Evolutionary conservation across 2,888 invertebrate genomes (phyloP), one percentile per base, ranked within the genome.

Genomic region (Alcis repandata): DNA sequence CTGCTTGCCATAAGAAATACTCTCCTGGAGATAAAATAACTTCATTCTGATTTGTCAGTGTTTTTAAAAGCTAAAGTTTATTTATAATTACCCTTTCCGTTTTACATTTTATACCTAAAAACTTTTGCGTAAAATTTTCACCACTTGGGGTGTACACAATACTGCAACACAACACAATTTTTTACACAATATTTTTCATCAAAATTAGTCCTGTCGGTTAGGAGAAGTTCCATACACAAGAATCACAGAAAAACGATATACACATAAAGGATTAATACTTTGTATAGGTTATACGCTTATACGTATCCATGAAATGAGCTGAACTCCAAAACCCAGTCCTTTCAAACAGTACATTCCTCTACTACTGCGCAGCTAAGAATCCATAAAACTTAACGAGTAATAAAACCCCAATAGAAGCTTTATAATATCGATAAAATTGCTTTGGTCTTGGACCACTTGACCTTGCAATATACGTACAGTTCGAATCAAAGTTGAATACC

Each of bases 21-120:
- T 71, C n/a, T n/a, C n/a, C n/a, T 63, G 45, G 33, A 60, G 67
- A 69, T 74, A 71, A 75, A 73, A 79, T 75, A 79, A 74, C 71
- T 76, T 76, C 72, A 75, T 73, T 74, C 45, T 45, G 33, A 52
- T 57, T 43, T 64, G 63, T 66, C 67, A 71, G 66, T 73, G 27
- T 71, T 72, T 68, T 73, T 68, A 67, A 71, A 63, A 68, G 71
- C 71, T 73, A 67, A 63, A 75, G 71, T 75, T 74, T 72, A 72
- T 78, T 73, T 71, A 71, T 73, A 73, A 71, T 66, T 63, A 69
- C 58, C 60, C 71, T 62, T 43, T 41, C 46, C n/a, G n/a, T n/a
- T 61, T 57, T 57, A 43, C 17, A 41, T 53, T 53, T 51, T 46
- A 2, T 36, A 36, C 11, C 11, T 36, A 36, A n/a, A n/a, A n/a